Conservation (phyloP, 2,113 vertebrate species). For the Rhea pennata region DNA sequence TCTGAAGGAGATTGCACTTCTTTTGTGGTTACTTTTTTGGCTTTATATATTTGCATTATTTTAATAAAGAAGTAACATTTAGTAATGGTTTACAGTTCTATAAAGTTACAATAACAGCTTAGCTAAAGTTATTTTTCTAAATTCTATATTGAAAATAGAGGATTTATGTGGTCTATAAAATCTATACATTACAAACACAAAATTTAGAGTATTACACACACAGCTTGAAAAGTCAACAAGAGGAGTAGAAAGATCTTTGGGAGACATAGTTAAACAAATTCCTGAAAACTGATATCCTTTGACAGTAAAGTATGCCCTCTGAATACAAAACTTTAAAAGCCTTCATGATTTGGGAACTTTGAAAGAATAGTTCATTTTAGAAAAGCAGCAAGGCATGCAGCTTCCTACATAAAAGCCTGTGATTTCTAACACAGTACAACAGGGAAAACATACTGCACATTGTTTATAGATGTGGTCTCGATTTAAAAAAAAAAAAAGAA, state of each 20-base stretch:
- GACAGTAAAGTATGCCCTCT: background rate
- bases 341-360: background rate
- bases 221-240: background rate
- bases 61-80: background rate
- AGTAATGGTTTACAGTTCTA: background rate
- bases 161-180: background rate
- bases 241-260: background rate
- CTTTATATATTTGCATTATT: background rate
- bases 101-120: background rate
- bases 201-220: background rate
- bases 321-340: background rate
- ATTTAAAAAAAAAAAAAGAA: background rate
- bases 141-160: background rate
- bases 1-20: background rate
- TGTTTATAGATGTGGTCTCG: background rate
- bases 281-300: background rate
- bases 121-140: background rate
- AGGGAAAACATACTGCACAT: accelerated
- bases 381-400: background rate
- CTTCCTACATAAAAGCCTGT: background rate
- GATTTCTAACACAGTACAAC: background rate
- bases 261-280: background rate
- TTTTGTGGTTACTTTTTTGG: background rate
- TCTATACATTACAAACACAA: background rate
- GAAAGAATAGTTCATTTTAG: background rate